These are phyloP conservation scores for Planococcus citri DNA, from an alignment of 1,140 invertebrate species.

Conservation along the genomic window DNA sequence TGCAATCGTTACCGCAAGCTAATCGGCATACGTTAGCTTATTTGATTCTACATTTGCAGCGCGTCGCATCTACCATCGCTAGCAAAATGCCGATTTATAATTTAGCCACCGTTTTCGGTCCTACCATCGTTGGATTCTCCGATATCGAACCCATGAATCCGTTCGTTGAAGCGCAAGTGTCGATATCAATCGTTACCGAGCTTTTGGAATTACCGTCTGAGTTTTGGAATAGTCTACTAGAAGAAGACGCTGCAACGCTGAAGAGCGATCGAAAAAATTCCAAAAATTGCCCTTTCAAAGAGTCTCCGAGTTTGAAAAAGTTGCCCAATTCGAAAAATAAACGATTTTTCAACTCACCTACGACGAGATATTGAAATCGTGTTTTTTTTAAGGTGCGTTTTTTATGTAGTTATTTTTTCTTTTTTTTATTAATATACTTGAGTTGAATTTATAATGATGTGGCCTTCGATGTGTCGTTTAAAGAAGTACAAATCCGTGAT, in stretches of 20 bases:
- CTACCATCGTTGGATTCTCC: slow-evolving; percentile 72
- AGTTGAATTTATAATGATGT: too few relatives aligned
- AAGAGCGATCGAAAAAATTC: neutral
- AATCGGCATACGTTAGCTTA: slow-evolving; percentile 81
- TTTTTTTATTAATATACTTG: too few relatives aligned
- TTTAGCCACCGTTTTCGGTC: slow-evolving; percentile 70
- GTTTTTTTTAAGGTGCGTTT: neutral
- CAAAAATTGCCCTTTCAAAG: neutral
- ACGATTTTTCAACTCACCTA: neutral
- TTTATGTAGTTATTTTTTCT: too few relatives aligned
- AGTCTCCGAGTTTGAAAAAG: neutral
- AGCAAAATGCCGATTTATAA: slow-evolving; percentile 68
- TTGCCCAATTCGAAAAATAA: neutral
- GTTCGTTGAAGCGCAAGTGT: slow-evolving; percentile 29
- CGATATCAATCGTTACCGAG: slow-evolving; percentile 28
- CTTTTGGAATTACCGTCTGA: neutral
- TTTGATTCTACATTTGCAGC: slow-evolving; percentile 69
- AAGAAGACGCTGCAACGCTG: neutral
- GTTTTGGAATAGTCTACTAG: neutral
- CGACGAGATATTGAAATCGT: neutral
- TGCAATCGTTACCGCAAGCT: slow-evolving; percentile 61
- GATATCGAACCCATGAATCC: slow-evolving; percentile 37
- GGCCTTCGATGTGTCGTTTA: too few relatives aligned
- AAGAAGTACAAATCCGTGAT: too few relatives aligned
- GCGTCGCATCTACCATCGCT: slow-evolving; percentile 52